Conservation (phyloP, 1,140 invertebrate genomes). For the Temnothorax longispinosus region DNA sequence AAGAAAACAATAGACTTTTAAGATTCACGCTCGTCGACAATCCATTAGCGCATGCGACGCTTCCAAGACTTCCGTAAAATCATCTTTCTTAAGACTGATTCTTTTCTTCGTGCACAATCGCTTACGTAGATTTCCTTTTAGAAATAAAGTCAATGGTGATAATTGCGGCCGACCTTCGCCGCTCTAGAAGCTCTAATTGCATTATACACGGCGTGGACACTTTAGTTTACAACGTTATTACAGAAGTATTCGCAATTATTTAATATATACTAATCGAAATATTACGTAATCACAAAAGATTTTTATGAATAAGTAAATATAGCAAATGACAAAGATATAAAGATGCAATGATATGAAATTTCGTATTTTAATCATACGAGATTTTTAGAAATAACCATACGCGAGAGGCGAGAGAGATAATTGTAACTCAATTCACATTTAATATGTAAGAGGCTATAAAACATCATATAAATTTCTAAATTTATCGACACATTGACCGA, state of each 20-base stretch:
- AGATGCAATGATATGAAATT: background rate
- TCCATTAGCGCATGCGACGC: conserved; percentile 1
- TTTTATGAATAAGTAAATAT: background rate
- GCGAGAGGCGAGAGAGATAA: background rate
- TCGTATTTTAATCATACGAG: background rate
- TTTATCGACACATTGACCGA: conserved; percentile 24
- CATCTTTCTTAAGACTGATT: background rate
- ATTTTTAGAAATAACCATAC: background rate
- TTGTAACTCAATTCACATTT: background rate
- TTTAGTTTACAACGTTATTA: background rate
- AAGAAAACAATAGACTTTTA: background rate
- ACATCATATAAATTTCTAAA: background rate
- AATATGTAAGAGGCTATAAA: background rate
- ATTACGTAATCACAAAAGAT: background rate
- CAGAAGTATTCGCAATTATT: background rate
- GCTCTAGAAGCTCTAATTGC: conserved; percentile 32
- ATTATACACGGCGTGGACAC: background rate
- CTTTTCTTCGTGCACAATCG: background rate
- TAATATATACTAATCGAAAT: background rate
- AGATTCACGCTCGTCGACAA: background rate
- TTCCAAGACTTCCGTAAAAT: conserved; percentile 10
- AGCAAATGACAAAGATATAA: background rate
- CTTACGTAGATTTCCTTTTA: conserved; percentile 25
- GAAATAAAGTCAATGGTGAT: conserved; percentile 39
- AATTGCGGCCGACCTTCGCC: conserved; percentile 37